Evolutionary conservation across 2,888 invertebrate species (phyloP).

Genomic region (Hydriomena furcata): DNA sequence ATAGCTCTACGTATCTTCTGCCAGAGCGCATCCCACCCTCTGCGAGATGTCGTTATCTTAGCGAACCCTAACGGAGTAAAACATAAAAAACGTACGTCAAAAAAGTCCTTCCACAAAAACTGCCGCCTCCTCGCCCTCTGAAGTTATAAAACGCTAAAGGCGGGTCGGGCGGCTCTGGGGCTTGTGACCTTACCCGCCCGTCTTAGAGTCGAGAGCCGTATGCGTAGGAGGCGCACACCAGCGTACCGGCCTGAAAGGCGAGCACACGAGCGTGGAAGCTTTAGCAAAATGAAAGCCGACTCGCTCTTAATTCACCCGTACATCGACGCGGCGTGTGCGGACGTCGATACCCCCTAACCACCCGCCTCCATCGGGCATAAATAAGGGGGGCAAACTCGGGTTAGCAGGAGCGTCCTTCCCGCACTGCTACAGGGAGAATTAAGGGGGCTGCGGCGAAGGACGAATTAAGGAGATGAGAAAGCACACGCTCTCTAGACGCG

Average conservation of each 20-base stretch:
- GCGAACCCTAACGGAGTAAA: slow-evolving; percentile 80
- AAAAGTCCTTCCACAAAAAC: slow-evolving; percentile 82
- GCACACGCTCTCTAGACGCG: slow-evolving; percentile 80
- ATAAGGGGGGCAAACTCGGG: slow-evolving; percentile 79
- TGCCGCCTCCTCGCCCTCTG: slow-evolving; percentile 73
- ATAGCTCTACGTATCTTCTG: slow-evolving; percentile 56
- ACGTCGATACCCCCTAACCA: slow-evolving; percentile 61
- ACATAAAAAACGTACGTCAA: slow-evolving; percentile 83
- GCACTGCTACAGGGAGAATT: slow-evolving; percentile 71
- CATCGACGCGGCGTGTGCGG: slow-evolving; percentile 67
- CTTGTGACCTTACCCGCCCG: slow-evolving; percentile 62
- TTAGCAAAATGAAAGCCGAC: slow-evolving; percentile 83
- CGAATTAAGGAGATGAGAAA: slow-evolving; percentile 84
- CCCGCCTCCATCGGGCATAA: slow-evolving; percentile 70
- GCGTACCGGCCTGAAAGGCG: slow-evolving; percentile 71
- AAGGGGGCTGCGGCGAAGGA: slow-evolving; percentile 83
- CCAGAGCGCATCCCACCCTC: slow-evolving; percentile 65
- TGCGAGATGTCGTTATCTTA: slow-evolving; percentile 79
- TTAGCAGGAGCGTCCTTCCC: slow-evolving; percentile 76
- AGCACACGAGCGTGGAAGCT: slow-evolving; percentile 81
- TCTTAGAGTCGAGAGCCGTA: slow-evolving; percentile 65
- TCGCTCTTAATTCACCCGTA: slow-evolving; percentile 82
- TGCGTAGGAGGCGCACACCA: slow-evolving; percentile 57
- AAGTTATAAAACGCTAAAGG: slow-evolving; percentile 79
- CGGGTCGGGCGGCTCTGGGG: slow-evolving; percentile 52